Evolutionary conservation across 1,140 invertebrate species (phyloP), one percentile per base, ranked within the genome.

Genomic region (Panagrolaimus sp.): DNA sequence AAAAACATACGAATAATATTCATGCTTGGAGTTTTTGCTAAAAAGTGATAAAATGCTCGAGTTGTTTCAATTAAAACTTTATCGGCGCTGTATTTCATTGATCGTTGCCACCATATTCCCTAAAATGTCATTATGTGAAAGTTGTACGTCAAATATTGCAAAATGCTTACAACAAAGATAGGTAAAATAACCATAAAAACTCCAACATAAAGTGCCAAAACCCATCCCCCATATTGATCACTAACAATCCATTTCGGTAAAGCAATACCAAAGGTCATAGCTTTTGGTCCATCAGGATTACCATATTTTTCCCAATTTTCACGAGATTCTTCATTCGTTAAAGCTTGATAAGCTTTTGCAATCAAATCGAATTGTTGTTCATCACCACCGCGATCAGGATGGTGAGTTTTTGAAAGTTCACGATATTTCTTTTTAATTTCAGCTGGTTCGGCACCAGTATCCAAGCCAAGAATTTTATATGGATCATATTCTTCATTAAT

Each of bases 241-340:
- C 98, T 94, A n/a, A 99, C 93, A 84, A 99, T 97, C 96, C 96
- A 99, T 66, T 95, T 97, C 21, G 96, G 96, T 52, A 99, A 85
- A 48, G 96, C 96, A 84, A 99, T 99, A 73, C 96, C 96, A 88
- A 98, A 98, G 78, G 91, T 93, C 89, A 94, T 97, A 24, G 93
- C 94, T 74, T 93, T 94, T 43, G 96, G 96, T 6, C 96, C 96
- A 89, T 99, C 96, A 14, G 96, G 96, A 88, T 98, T 98, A 45
- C 96, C 96, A 88, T 97, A 96, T 84, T 94, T 92, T 83, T 97
- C 92, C 92, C 94, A 99, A 86, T 99, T 99, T 84, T 90, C 90
- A 76, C 91, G 88, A 8, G 95, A 91, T 85, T 96, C 93, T 78
- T 97, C 94, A 87, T 98, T 94, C 46, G 96, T 99, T 90, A 88